phyloP scores from a whole-genome alignment of 2,797 vertebrate genomes.

The Cacajao melanocephalus region DNA sequence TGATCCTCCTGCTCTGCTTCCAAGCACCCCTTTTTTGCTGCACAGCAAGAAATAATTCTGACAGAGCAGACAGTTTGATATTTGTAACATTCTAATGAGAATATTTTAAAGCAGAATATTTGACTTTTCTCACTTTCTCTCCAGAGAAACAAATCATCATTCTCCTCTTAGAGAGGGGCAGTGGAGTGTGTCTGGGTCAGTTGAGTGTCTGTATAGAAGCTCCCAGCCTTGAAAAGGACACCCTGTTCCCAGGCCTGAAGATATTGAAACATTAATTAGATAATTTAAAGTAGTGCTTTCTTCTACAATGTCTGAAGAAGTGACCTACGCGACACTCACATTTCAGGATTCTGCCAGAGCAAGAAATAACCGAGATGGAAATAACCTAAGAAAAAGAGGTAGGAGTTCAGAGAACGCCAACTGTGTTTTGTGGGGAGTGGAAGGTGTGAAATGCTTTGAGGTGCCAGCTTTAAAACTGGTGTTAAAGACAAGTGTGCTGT shows the following conservation, averaged over 20 bases:
- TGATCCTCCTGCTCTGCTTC: neutral
- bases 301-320: slow-evolving; percentile 65
- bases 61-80: neutral
- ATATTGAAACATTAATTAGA: slow-evolving; percentile 28
- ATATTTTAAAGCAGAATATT: neutral
- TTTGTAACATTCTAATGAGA: neutral
- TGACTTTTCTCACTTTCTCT: neutral
- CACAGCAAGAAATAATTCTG: neutral
- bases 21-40: neutral
- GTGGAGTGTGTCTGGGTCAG: neutral
- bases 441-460: neutral
- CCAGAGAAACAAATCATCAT: neutral
- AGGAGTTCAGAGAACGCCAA: neutral
- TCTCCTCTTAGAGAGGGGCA: neutral
- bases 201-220: neutral
- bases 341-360: slow-evolving; percentile 53
- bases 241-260: neutral
- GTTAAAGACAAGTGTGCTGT: neutral
- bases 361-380: slow-evolving; percentile 22
- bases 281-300: neutral
- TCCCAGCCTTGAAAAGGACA: slow-evolving; percentile 58
- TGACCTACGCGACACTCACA: slow-evolving; percentile 40
- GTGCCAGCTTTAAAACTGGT: neutral
- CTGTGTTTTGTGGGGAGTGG: neutral
- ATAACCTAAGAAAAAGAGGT: slow-evolving; percentile 61